Evolutionary conservation across 2,113 vertebrate genomes (phyloP).

Genomic region (Condylura cristata): DNA sequence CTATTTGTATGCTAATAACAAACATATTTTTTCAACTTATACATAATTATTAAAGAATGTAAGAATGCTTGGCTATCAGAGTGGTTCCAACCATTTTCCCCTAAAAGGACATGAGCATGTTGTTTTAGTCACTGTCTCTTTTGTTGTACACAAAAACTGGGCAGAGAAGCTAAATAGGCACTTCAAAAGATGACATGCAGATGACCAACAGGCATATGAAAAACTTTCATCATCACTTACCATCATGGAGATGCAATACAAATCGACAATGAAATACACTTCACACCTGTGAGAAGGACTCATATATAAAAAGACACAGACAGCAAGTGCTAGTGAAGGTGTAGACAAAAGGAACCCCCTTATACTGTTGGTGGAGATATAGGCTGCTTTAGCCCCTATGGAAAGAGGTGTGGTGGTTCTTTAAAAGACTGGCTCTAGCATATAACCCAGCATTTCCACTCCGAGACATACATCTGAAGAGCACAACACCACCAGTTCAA

Average conservation of each 20-base stretch:
- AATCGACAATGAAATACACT: neutral
- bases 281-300: neutral
- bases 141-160: too few relatives aligned
- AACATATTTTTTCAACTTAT: neutral
- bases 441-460: neutral
- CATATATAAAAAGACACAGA: neutral
- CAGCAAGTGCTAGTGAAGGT: neutral
- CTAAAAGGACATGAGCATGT: neutral
- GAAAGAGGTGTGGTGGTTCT: neutral
- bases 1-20: neutral
- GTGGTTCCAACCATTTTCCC: neutral
- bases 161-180: too few relatives aligned
- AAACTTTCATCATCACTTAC: neutral
- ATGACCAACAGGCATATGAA: neutral
- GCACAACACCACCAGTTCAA: neutral
- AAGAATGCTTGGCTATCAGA: neutral
- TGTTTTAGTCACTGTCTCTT: too few relatives aligned
- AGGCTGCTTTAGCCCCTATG: neutral
- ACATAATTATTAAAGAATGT: constrained; percentile 6
- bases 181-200: too few relatives aligned
- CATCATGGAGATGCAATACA: neutral
- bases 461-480: neutral
- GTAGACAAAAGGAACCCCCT: neutral
- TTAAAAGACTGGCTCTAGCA: neutral
- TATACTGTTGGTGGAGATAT: neutral